Evolutionary conservation across 2,113 vertebrate genomes (phyloP), one percentile per base, ranked within the genome.

Genomic region (Colossoma macropomum): DNA sequence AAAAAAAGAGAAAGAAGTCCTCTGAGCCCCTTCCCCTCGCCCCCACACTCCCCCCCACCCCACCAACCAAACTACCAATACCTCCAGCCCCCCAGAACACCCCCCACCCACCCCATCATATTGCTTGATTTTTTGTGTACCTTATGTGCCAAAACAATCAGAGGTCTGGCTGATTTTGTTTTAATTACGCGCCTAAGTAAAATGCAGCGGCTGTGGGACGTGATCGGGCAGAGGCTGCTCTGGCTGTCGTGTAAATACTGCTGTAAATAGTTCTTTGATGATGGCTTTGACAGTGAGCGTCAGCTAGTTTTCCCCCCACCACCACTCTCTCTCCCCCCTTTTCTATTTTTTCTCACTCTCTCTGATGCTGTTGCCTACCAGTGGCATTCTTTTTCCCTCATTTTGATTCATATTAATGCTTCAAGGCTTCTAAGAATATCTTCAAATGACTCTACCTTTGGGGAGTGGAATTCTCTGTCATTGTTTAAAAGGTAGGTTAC

Each of bases 131-230:
- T 94, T 93, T 93, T 98, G 97, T 98, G 95, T 98, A 98, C 96
- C 95, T 95, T 94, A 93, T 96, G 96, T 95, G 96, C 97, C 97
- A 98, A 98, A 99, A 99, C 96, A 98, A 98, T 98, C 96, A 97
- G 94, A 96, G 96, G 96, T 96, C 96, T 96, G 95, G 96, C 96
- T 96, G 97, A 97, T 97, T 98, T 97, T 10, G 96, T 98, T 98
- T 98, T 98, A 98, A 99, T 98, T 98, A 97, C 96, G 94, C 95
- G 93, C 94, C 93, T 95, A 88, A 69, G 84, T 91, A 97, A 96
- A 96, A 96, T 96, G 96, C 95, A 96, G 95, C 95, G 95, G 96
- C 96, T 97, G 93, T 96, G 95, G 96, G 96, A 97, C 95, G 95
- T 96, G 97, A 96, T 96, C 95, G 93, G 96, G 95, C 96, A 96